Evolutionary conservation across 53 echinoderm and acorn worm genomes (phyloP).

Genomic region (Arbacia lixula): DNA sequence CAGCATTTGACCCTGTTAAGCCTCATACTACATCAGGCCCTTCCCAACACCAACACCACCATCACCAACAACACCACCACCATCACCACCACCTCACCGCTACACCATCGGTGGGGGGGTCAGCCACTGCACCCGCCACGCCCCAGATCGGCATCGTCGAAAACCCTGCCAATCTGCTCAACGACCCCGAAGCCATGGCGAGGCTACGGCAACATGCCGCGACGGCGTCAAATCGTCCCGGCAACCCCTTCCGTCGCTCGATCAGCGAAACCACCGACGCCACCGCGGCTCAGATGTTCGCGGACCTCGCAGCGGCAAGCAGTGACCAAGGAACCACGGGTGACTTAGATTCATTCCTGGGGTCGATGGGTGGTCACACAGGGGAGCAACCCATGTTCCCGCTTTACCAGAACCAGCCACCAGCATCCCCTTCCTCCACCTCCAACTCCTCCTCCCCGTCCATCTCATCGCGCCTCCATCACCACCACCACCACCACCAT

Average conservation of each 20-base stretch:
- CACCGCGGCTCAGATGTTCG: constrained; percentile 6
- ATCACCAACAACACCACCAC: constrained; percentile 15
- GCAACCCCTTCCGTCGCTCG: constrained; percentile 89
- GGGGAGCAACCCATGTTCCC: constrained; percentile 20
- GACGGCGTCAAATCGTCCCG: constrained; percentile 56
- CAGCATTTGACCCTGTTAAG: too few relatives aligned
- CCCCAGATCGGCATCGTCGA: constrained; percentile 21
- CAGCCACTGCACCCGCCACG: constrained; percentile 38
- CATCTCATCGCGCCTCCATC: too few relatives aligned
- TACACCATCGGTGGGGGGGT: constrained; percentile 23
- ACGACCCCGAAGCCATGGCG: constrained; percentile 62
- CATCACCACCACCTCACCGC: constrained; percentile 28
- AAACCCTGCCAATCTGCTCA: constrained; percentile 69
- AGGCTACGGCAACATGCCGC: constrained; percentile 18
- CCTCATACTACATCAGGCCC: too few relatives aligned
- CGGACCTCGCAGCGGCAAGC: background rate
- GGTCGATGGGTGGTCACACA: constrained; percentile 4
- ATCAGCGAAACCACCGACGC: constrained; percentile 67
- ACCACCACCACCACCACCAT: too few relatives aligned
- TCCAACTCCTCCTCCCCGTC: constrained; percentile 16
- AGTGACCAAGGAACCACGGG: background rate
- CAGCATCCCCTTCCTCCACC: background rate
- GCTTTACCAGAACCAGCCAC: constrained; percentile 35
- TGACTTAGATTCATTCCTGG: constrained; percentile 36
- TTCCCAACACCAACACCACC: too few relatives aligned